Conservation (phyloP, 2,797 vertebrate species). For the Heliangelus exortis region DNA sequence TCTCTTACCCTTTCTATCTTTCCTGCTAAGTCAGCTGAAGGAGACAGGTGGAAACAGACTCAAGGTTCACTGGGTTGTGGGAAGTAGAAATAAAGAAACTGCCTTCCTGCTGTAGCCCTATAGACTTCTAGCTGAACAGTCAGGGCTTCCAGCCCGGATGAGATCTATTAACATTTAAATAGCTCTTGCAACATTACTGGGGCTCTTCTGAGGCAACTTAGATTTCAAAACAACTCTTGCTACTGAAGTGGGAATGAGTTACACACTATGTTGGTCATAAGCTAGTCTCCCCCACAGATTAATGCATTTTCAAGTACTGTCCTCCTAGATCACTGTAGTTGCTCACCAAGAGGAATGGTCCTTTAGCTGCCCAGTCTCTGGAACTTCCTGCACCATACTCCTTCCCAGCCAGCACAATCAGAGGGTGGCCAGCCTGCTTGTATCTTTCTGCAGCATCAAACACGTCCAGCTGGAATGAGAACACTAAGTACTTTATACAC, state of each 20-base stretch:
- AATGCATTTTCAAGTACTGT: background rate
- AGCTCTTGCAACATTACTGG: background rate
- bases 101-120: background rate
- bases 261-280: background rate
- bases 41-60: background rate
- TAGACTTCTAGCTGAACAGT: background rate
- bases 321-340: background rate
- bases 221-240: background rate
- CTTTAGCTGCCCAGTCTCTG: constrained; percentile 98
- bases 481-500: background rate
- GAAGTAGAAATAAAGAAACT: background rate
- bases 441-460: constrained; percentile 95
- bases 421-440: constrained; percentile 82
- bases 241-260: background rate
- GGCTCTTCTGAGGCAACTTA: background rate
- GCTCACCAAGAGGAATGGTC: constrained; percentile 92
- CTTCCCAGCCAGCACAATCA: constrained; percentile 93
- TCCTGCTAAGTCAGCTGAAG: background rate
- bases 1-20: background rate
- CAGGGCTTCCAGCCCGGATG: background rate
- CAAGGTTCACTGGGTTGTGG: background rate
- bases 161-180: background rate
- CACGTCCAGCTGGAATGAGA: constrained; percentile 86
- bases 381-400: constrained; percentile 98
- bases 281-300: background rate